Percentiles rank a stretch among this genome's conserved stretches.
Evolutionary conservation across 2,113 vertebrate species (phyloP).

Genomic region (Mastomys natalensis): DNA sequence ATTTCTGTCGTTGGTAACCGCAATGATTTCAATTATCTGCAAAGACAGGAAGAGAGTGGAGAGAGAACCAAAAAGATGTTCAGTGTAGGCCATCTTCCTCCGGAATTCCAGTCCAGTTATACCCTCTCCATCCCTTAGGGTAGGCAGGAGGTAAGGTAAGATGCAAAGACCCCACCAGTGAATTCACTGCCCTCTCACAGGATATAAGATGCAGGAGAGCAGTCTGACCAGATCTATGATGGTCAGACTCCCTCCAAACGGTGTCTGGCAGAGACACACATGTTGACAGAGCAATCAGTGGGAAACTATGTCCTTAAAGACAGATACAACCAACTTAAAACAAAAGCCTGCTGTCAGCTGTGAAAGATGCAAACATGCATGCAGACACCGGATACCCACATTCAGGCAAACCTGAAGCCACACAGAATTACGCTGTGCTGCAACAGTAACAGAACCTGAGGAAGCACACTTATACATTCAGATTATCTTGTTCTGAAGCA

Average conservation of each 20-base stretch:
- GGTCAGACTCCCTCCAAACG: neutral
- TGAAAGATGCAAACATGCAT: neutral
- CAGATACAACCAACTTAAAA: neutral
- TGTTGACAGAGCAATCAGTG: neutral
- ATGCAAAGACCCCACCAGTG: neutral
- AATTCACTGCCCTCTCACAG: neutral
- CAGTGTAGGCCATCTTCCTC: neutral
- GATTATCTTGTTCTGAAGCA: neutral
- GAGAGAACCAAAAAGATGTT: constrained; percentile 40
- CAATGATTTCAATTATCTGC: constrained; percentile 73
- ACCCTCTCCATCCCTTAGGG: neutral
- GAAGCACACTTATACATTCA: neutral
- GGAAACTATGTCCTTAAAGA: neutral
- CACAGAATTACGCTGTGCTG: neutral
- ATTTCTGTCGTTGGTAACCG: constrained; percentile 82
- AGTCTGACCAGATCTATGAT: neutral
- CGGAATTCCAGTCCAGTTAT: neutral
- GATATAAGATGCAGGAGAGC: neutral
- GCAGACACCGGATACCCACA: neutral
- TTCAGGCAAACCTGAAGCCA: neutral
- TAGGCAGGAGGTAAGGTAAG: neutral
- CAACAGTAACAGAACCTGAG: neutral
- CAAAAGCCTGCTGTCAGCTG: neutral
- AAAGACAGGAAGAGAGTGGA: constrained; percentile 59
- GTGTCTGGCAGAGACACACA: neutral